Base-by-base conservation (phyloP, 1,140 invertebrate genomes). In the Macrobrachium nipponense region DNA sequence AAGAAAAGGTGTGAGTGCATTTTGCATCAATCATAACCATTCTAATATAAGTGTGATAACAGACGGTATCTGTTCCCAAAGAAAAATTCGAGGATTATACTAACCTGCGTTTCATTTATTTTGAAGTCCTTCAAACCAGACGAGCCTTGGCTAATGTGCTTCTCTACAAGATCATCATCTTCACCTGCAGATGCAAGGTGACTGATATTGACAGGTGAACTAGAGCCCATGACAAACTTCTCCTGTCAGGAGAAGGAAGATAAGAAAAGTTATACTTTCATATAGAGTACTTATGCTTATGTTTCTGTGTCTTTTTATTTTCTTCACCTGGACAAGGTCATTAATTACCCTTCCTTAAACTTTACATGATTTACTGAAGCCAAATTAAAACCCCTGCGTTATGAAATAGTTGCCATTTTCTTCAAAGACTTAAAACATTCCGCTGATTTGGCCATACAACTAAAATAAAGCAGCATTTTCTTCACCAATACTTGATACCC, bases 141-240 rank as follows among this genome's bases (percentile, higher is more conserved):
- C 0, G 84, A 86, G 3, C 84, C 84, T 0, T 73, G 68, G 12
- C 75, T 79, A 76, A 86, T 86, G 77, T 86, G 84, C 3, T 75
- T 58, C 68, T 86, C 84, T 20, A 86, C 10, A 12, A 80, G 64
- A 43, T 64, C 23, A 14, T 6, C 58, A 0, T 10, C 3, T 5
- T 23, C 61, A 27, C n/a, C n/a, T 0, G 17, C 5, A 14, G 15
- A 2, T n/a, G 23, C 23, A 17, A 62, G 59, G 68, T 80, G 77
- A 59, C 80, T 86, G 0, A 66, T 27, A 7, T 51, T 43, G 15
- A 23, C 18, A 17, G 84, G 84, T 0, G 43, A 18, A 14, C 10
- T 58, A 0, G 78, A 72, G 11, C 84, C 84, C 84, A 70, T 62
- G 51, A 75, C 27, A 44, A 86, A 86, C 11, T 43, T 58, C 70